Evolutionary conservation across 2,888 invertebrate species (phyloP).

Genomic region (Apamea monoglypha): DNA sequence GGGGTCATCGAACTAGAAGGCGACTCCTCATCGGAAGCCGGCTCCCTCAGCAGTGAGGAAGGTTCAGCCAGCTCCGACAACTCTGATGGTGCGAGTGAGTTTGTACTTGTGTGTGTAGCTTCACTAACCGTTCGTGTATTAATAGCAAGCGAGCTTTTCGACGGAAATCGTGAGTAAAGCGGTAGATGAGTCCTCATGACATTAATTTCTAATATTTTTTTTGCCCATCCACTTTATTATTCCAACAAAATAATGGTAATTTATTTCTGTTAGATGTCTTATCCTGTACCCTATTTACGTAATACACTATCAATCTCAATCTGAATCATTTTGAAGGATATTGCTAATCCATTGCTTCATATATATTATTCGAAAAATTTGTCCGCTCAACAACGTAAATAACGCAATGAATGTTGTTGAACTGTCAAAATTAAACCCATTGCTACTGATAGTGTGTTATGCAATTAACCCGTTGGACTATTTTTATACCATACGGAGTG

Average conservation of each 20-base stretch:
- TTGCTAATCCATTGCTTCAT: too few relatives aligned
- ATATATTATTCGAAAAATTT: too few relatives aligned
- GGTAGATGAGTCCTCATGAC: background rate
- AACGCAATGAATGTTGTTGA: too few relatives aligned
- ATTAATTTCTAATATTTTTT: background rate
- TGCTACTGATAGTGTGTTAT: too few relatives aligned
- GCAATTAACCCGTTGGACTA: too few relatives aligned
- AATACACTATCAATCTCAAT: too few relatives aligned
- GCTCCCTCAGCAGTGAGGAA: conserved; percentile 92
- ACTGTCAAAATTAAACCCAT: too few relatives aligned
- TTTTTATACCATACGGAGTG: too few relatives aligned
- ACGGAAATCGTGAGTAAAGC: conserved; percentile 31
- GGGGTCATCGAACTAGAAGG: conserved; percentile 89
- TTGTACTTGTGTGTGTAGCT: conserved; percentile 44
- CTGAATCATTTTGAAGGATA: too few relatives aligned
- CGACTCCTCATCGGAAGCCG: conserved; percentile 94
- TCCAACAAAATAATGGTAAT: background rate
- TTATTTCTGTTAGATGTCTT: background rate
- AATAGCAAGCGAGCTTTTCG: background rate
- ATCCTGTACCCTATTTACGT: too few relatives aligned
- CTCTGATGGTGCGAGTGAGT: conserved; percentile 87
- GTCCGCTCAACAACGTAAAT: too few relatives aligned
- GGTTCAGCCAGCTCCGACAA: conserved; percentile 93
- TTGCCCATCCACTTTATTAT: background rate
- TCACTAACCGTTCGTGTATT: conserved; percentile 34